phyloP scores from a whole-genome alignment of 2,797 vertebrate genomes.

The Caiman crocodilus region DNA sequence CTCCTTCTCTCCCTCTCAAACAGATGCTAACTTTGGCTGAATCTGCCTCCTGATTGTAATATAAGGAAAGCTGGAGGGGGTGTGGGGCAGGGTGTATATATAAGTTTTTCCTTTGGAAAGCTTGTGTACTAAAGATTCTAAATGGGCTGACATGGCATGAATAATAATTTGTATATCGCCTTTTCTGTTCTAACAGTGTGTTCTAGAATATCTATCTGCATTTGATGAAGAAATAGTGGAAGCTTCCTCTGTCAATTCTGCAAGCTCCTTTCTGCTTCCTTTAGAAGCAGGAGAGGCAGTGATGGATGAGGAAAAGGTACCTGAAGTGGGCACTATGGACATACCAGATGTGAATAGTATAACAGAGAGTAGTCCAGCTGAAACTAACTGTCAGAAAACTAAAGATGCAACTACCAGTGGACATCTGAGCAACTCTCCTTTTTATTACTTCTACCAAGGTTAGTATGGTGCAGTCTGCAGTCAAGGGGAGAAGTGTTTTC shows the following conservation, averaged over 20 bases:
- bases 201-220: conserved; percentile 90
- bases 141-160: background rate
- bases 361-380: conserved; percentile 65
- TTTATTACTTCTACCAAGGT: conserved; percentile 99
- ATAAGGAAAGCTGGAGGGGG: background rate
- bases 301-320: conserved; percentile 68
- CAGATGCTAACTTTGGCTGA: background rate
- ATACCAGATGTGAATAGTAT: conserved; percentile 22
- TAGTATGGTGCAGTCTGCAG: conserved; percentile 30
- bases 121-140: background rate
- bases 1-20: background rate
- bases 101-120: background rate
- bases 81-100: too few relatives aligned
- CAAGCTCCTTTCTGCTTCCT: conserved; percentile 72
- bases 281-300: conserved; percentile 78
- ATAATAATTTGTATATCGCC: background rate
- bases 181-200: conserved; percentile 79
- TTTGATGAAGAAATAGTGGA: conserved; percentile 90
- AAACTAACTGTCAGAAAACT: conserved; percentile 66
- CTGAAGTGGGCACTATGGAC: conserved; percentile 53
- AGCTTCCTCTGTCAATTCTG: conserved; percentile 65
- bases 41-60: background rate
- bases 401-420: conserved; percentile 53
- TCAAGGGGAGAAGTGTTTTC: too few relatives aligned
- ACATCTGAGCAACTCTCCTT: conserved; percentile 85